Evolutionary conservation across 2,113 vertebrate species (phyloP).

Genomic region (Paramormyrops kingsleyae): DNA sequence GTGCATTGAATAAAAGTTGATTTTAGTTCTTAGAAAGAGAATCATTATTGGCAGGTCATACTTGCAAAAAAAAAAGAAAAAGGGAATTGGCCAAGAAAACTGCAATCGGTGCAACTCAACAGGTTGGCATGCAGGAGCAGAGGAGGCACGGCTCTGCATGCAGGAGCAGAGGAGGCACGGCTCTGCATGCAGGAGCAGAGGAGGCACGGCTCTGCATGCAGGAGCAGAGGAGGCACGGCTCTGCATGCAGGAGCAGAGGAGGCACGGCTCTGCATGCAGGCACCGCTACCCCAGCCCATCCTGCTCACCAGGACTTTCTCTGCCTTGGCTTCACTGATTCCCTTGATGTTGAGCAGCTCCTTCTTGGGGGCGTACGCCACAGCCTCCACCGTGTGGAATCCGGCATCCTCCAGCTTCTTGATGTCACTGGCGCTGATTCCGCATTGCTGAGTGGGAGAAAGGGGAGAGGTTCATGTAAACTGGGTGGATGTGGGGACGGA

Average conservation of each 20-base stretch:
- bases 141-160: neutral
- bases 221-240: neutral
- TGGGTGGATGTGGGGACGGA: no score
- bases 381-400: slow-evolving; percentile 92
- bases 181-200: neutral
- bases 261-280: neutral
- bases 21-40: no score
- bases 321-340: slow-evolving; percentile 95
- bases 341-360: slow-evolving; percentile 91
- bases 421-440: slow-evolving; percentile 87
- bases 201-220: neutral
- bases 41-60: no score
- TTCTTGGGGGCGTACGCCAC: slow-evolving; percentile 96
- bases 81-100: no score
- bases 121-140: neutral
- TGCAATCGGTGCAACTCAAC: no score
- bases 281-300: neutral
- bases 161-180: neutral
- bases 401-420: slow-evolving; percentile 92
- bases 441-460: slow-evolving; percentile 68
- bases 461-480: neutral
- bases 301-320: slow-evolving; percentile 86
- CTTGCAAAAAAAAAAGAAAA: no score
- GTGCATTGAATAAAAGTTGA: no score
- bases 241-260: no score